Evolutionary conservation across 2,888 invertebrate genomes (phyloP), one percentile per base, ranked within the genome.

Genomic region (Lamproptera curius): DNA sequence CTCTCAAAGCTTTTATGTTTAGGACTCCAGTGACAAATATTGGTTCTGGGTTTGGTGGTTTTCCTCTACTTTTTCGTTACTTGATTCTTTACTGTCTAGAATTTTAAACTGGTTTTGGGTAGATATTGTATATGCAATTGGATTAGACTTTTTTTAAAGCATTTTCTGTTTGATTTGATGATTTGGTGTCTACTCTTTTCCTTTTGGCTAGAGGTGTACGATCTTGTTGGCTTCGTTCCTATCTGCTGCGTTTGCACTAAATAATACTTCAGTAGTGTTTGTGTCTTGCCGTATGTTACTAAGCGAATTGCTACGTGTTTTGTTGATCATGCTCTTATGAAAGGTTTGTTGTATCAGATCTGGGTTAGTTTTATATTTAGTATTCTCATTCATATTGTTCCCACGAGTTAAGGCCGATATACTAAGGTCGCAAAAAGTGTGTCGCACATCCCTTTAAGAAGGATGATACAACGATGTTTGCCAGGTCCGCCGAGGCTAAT

Each of bases 31-130:
- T 53, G 3, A 46, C 47, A 31, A 47, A 53, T 5, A 50, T 49
- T 6, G 50, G 53, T 36, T 53, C 53, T 26, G 47, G 50, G 38
- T 45, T 52, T n/a, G 46, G 39, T 13, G 28, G 8, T 39, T 35
- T 36, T n/a, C 17, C 13, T 14, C n/a, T 35, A 9, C 42, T 20
- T 3, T 20, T 5, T 20, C 6, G 6, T 20, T 3, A 3, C 4
- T 20, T 20, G 3, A 5, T 20, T 20, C 20, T 20, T 20, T 6
- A 6, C 6, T 6, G 20, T 20, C 20, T 20, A 20, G 6, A 5
- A 20, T 20, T 20, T 20, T 6, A 6, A 20, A 20, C 6, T 20
- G 20, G 6, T 20, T 20, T 20, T 20, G 20, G 3, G 20, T 20
- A 3, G 20, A 20, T 20, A 20, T 20, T 20, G 20, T n/a, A n/a